Evolutionary conservation across 2,888 invertebrate species (phyloP).

Genomic region (Amiota mariae): DNA sequence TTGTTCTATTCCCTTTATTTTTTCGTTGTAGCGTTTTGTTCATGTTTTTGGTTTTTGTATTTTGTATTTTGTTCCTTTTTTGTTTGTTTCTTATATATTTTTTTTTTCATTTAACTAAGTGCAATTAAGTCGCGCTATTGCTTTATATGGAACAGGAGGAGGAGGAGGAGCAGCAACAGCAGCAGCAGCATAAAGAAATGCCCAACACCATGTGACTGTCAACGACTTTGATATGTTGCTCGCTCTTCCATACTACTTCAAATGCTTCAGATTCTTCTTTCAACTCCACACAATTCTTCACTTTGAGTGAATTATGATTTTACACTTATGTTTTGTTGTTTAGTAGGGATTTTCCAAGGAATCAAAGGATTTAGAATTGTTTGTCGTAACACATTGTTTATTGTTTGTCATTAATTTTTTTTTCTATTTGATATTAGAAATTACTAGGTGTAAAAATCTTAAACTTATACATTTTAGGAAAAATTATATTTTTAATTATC

Average conservation of each 20-base stretch:
- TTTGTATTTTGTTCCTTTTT: constrained; percentile 35
- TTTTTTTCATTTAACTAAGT: constrained; percentile 66
- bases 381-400: too few species aligned
- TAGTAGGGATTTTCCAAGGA: too few species aligned
- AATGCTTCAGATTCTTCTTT: neutral
- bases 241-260: neutral
- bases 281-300: too few species aligned
- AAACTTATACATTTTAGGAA: too few species aligned
- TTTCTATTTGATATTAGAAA: too few species aligned
- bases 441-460: too few species aligned
- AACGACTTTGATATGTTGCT: constrained; percentile 21
- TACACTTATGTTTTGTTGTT: too few species aligned
- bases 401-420: neutral
- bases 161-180: too few species aligned
- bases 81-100: constrained; percentile 37
- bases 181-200: too few species aligned
- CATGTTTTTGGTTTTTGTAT: too few species aligned
- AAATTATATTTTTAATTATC: too few species aligned
- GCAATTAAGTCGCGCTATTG: constrained; percentile 53
- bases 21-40: neutral
- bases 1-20: constrained; percentile 10
- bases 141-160: neutral
- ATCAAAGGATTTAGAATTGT: too few species aligned
- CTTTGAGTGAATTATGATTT: neutral
- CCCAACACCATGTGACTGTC: neutral